These are phyloP conservation scores for Aradus depressus DNA, from an alignment of 2,888 invertebrate species.

Conservation along the genomic window DNA sequence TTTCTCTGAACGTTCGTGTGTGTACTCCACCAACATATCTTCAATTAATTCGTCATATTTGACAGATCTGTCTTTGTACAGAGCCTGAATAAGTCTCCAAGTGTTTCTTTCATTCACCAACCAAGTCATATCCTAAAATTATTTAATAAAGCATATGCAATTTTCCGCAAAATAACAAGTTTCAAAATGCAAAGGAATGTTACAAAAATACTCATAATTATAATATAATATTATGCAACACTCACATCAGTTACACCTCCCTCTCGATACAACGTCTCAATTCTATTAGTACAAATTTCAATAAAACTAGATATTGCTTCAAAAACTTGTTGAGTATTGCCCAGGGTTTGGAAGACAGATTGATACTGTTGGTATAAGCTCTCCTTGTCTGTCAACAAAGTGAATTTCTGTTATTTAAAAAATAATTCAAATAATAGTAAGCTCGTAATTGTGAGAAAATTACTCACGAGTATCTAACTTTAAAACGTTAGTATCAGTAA, in stretches of 20 bases:
- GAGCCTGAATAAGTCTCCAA: conserved; percentile 71
- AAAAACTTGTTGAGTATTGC: conserved; percentile 41
- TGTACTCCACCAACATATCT: conserved; percentile 26
- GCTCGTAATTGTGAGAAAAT: too few species aligned
- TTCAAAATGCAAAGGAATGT: neutral
- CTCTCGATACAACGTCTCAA: conserved; percentile 44
- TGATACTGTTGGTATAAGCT: conserved; percentile 30
- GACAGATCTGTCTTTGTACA: conserved; percentile 61
- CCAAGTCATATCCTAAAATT: conserved; percentile 34
- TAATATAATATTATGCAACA: conserved; percentile 14
- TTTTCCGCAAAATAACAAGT: neutral
- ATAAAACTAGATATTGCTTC: conserved; percentile 52
- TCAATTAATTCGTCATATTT: conserved; percentile 25
- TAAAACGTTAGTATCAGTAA: conserved; percentile 3
- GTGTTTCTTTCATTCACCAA: conserved; percentile 75
- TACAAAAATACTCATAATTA: conserved; percentile 3
- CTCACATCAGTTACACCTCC: conserved; percentile 42
- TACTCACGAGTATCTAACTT: conserved; percentile 5
- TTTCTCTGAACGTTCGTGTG: conserved; percentile 40
- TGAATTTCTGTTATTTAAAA: neutral
- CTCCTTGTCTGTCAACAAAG: conserved; percentile 26
- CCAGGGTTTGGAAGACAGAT: conserved; percentile 28
- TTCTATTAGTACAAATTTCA: conserved; percentile 50
- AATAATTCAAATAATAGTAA: neutral
- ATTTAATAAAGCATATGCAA: neutral